A percentile compares a stretch with the other conserved stretches of the same genome.
Conservation (phyloP, 2,888 invertebrate species). For the Spodoptera picta region DNA sequence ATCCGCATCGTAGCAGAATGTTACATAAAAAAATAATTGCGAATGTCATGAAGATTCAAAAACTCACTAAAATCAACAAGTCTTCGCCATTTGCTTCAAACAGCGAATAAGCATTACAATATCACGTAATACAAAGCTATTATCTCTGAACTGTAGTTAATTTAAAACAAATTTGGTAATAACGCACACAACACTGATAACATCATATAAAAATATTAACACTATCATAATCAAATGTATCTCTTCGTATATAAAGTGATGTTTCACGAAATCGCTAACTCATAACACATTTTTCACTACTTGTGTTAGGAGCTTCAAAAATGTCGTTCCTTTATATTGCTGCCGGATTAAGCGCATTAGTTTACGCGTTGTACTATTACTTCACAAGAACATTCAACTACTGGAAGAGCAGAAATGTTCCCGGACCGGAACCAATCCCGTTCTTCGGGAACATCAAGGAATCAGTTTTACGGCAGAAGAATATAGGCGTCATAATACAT, state of each 20-base stretch:
- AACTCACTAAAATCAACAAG: too few relatives aligned
- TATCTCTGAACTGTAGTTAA: too few relatives aligned
- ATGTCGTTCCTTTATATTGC: constrained; percentile 33
- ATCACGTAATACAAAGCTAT: too few relatives aligned
- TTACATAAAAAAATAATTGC: too few relatives aligned
- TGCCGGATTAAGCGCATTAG: constrained; percentile 21
- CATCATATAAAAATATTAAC: neutral
- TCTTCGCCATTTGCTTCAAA: too few relatives aligned
- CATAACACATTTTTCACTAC: constrained; percentile 4
- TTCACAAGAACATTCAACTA: constrained; percentile 68
- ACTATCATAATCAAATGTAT: neutral
- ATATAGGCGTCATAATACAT: constrained; percentile 50
- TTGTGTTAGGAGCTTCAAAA: constrained; percentile 7
- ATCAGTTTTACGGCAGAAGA: constrained; percentile 53
- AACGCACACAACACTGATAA: neutral
- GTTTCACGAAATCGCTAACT: neutral
- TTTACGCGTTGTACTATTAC: constrained; percentile 57
- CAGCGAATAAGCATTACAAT: too few relatives aligned
- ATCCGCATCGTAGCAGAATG: too few relatives aligned
- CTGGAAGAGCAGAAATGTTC: constrained; percentile 67
- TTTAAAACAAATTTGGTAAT: too few relatives aligned
- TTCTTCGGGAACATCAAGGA: constrained; percentile 68
- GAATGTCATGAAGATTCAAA: too few relatives aligned
- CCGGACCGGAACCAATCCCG: constrained; percentile 60
- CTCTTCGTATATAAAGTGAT: constrained; percentile 22